Evolutionary conservation across 1,140 invertebrate species (phyloP).

Genomic region (Samia ricini): DNA sequence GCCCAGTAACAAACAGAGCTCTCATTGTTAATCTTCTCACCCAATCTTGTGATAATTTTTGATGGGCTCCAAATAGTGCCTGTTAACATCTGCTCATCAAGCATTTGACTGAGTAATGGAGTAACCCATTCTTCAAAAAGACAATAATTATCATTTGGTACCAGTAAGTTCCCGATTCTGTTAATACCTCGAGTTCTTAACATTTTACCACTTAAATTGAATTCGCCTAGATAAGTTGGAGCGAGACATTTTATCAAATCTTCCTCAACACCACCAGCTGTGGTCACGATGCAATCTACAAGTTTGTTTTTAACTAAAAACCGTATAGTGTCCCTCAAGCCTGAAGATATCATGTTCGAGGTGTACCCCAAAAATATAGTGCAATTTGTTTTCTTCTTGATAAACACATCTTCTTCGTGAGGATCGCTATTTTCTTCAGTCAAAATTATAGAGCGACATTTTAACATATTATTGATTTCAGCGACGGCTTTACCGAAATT

Average conservation of each 20-base stretch:
- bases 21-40: constrained; percentile 93
- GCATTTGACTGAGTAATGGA: constrained; percentile 95
- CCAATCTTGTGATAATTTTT: constrained; percentile 81
- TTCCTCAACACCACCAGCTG: constrained; percentile 98
- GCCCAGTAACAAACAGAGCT: constrained; percentile 99
- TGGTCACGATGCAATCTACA: constrained; percentile 98
- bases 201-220: constrained; percentile 87
- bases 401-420: constrained; percentile 88
- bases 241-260: constrained; percentile 99
- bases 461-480: constrained; percentile 96
- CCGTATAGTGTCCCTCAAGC: constrained; percentile 93
- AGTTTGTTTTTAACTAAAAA: constrained; percentile 91
- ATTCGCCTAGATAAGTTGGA: constrained; percentile 95
- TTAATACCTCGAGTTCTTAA: constrained; percentile 95
- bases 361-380: constrained; percentile 99
- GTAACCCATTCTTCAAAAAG: constrained; percentile 99
- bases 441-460: constrained; percentile 82
- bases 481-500: constrained; percentile 94
- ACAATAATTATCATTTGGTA: constrained; percentile 99
- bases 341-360: constrained; percentile 98
- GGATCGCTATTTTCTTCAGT: constrained; percentile 81
- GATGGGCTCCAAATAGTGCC: constrained; percentile 95
- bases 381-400: constrained; percentile 88
- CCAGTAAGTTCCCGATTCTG: constrained; percentile 97
- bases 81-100: constrained; percentile 90